phyloP scores from a whole-genome alignment of 2,113 vertebrate genomes.

The Stegastes partitus region DNA sequence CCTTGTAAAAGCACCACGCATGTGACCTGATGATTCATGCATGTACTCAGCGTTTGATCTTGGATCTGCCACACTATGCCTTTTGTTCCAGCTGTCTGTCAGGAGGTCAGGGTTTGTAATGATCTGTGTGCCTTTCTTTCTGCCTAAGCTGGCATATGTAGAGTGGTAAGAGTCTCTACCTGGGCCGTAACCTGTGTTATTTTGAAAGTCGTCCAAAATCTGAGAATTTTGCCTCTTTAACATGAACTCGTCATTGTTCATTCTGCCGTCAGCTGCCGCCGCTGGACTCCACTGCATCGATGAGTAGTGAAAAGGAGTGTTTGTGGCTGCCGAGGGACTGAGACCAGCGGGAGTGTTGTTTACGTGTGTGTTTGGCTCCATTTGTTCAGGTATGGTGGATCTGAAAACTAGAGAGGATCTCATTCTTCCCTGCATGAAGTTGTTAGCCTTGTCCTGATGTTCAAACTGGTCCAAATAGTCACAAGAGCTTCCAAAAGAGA shows the following conservation, averaged over 20 bases:
- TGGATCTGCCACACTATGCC: slow-evolving; percentile 92
- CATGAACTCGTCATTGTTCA: slow-evolving; percentile 66
- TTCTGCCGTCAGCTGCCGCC: slow-evolving; percentile 49
- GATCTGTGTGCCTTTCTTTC: slow-evolving; percentile 62
- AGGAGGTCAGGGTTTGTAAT: slow-evolving; percentile 62
- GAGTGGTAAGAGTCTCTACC: slow-evolving; percentile 76
- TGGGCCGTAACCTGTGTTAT: slow-evolving; percentile 61
- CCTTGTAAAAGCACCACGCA: slow-evolving; percentile 86
- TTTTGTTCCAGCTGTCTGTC: slow-evolving; percentile 88
- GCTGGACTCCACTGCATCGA: slow-evolving; percentile 78
- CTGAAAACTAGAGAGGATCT: slow-evolving; percentile 91
- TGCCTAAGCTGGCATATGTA: slow-evolving; percentile 82
- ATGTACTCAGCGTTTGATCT: slow-evolving; percentile 83
- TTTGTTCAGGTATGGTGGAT: slow-evolving; percentile 89
- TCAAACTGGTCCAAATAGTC: slow-evolving; percentile 86
- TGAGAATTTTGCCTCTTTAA: slow-evolving; percentile 79
- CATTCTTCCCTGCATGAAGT: slow-evolving; percentile 86
- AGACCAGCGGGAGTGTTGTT: slow-evolving; percentile 85
- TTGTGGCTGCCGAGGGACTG: slow-evolving; percentile 66
- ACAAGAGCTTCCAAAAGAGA: slow-evolving; percentile 79
- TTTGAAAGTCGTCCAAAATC: slow-evolving; percentile 73
- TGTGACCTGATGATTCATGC: slow-evolving; percentile 81
- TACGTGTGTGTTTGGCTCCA: slow-evolving; percentile 87
- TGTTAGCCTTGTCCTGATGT: slow-evolving; percentile 84
- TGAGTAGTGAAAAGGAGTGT: slow-evolving; percentile 65